A percentile compares a stretch with the other conserved stretches of the same genome.
Evolutionary conservation across 2,113 vertebrate species (phyloP).

Genomic region (Pterocles gutturalis): DNA sequence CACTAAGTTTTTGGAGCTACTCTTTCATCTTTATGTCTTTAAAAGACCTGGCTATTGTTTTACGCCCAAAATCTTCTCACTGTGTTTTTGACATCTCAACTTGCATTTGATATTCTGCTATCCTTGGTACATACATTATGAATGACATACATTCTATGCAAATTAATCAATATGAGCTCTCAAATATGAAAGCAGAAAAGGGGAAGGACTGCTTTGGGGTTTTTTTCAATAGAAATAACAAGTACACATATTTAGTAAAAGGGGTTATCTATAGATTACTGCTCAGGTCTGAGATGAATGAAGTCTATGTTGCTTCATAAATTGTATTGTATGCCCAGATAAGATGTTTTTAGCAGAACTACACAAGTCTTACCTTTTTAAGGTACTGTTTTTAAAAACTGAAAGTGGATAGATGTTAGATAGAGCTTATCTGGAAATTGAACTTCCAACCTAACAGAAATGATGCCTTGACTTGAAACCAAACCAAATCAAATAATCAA

Average conservation of each 20-base stretch:
- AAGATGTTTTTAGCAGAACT: neutral
- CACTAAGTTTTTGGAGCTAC: neutral
- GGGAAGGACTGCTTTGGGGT: neutral
- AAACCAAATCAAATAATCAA: neutral
- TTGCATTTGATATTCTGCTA: neutral
- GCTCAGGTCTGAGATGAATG: neutral
- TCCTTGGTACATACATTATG: neutral
- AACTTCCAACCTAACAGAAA: neutral
- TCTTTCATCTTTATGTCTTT: neutral
- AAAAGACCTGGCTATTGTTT: neutral
- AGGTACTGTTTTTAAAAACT: neutral
- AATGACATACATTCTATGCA: neutral
- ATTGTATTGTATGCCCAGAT: neutral
- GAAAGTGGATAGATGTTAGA: neutral
- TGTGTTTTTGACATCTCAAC: neutral
- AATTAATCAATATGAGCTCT: neutral
- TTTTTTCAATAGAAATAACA: neutral
- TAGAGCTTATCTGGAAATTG: neutral
- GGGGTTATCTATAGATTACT: neutral
- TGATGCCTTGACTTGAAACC: neutral
- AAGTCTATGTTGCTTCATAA: neutral
- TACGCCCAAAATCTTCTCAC: neutral
- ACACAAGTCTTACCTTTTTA: neutral
- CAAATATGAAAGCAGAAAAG: neutral
- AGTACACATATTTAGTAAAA: neutral